Base-by-base conservation (phyloP, 2,888 invertebrate genomes). In the Eupithecia inturbata region DNA sequence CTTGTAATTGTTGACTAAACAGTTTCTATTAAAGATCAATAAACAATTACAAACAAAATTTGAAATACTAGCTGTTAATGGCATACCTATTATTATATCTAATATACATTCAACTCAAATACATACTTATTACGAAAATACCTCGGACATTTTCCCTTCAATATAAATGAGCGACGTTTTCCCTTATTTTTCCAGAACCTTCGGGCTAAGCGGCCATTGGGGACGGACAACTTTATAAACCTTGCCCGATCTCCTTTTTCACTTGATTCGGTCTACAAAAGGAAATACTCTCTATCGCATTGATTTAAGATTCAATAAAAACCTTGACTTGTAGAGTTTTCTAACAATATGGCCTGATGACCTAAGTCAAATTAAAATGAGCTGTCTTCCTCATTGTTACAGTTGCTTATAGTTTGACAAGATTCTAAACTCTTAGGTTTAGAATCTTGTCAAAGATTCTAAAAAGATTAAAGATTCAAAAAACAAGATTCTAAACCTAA, bases 141-240 rank as follows among this genome's bases (percentile, higher is more conserved):
- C 80, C 83, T 82, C 82, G 83, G 83, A 85, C 85, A 88, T 84
- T 84, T 86, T 85, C 83, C 86, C 86, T 90, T 89, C 91, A 89
- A 91, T 90, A 92, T 91, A 90, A 89, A 92, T 91, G 92, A 91
- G 91, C 86, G 88, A 87, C 88, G 87, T 85, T 90, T 90, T 87
- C 89, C 87, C 88, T 88, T 88, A 89, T 90, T 88, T 86, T 82
- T 84, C 84, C 83, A 84, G 85, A 85, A 71, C 88, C 86, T 87
- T 85, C 79, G 84, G 86, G 87, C 88, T 92, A 93, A 93, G 90
- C 89, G 91, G 91, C 84, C 93, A 82, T 85, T 78, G 77, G 93
- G 93, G 93, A 93, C 84, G 80, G 80, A 78, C 84, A 85, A 87
- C 87, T 91, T 88, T 88, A 86, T 85, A 87, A 85, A 81, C 84